Percentiles rank a stretch among this genome's conserved stretches.
phyloP scores from a whole-genome alignment of 2,888 invertebrate species.

The Pherbina coryleti region DNA sequence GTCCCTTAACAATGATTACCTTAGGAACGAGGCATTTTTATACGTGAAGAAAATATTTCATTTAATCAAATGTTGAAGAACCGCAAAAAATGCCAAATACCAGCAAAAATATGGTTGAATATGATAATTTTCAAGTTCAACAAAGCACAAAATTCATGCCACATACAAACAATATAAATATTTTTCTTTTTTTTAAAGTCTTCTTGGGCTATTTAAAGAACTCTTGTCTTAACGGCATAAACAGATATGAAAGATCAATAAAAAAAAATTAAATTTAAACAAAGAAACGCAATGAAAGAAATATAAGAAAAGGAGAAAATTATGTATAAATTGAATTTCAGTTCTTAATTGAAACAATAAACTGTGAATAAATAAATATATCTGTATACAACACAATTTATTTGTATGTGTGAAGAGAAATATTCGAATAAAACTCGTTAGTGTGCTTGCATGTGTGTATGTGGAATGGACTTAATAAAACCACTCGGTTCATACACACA shows the following conservation, averaged over 20 bases:
- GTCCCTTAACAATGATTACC: too few species aligned
- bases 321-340: constrained; percentile 22
- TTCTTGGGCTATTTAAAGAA: too few species aligned
- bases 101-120: too few species aligned
- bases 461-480: not conserved
- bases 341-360: constrained; percentile 41
- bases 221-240: not conserved
- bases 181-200: too few species aligned
- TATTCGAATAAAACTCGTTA: not conserved
- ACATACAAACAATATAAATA: too few species aligned
- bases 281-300: constrained; percentile 35
- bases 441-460: too few species aligned
- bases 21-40: too few species aligned
- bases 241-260: not conserved
- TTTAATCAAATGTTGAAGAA: too few species aligned
- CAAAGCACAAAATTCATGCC: too few species aligned
- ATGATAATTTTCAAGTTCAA: too few species aligned
- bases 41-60: too few species aligned
- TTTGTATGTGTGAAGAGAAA: not conserved
- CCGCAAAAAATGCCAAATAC: too few species aligned
- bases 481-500: not conserved
- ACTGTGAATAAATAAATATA: constrained; percentile 41
- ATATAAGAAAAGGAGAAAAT: constrained; percentile 39
- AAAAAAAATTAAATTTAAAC: constrained; percentile 41
- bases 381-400: not conserved